These are phyloP conservation scores for Onychostoma macrolepis DNA, from an alignment of 2,113 vertebrate species.

Conservation along the genomic window DNA sequence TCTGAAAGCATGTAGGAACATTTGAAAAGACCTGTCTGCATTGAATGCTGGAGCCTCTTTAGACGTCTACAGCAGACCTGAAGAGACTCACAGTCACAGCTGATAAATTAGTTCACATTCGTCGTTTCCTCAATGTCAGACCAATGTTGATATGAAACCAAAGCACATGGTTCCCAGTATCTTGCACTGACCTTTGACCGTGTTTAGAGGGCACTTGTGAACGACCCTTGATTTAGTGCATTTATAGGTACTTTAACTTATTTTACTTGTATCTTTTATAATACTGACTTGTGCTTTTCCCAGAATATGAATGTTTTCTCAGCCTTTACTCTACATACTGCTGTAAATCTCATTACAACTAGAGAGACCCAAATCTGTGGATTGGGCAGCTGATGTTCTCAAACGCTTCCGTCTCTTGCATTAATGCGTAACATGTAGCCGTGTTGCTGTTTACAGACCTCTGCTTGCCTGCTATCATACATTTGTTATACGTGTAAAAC, in stretches of 20 bases:
- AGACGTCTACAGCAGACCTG: background rate
- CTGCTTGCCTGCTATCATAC: background rate
- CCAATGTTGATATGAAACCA: constrained; percentile 58
- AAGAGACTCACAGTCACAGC: background rate
- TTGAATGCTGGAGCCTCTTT: background rate
- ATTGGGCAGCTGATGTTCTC: background rate
- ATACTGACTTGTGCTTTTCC: constrained; percentile 1
- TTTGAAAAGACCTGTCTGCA: background rate
- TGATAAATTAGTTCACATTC: background rate
- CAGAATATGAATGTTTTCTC: constrained; percentile 14
- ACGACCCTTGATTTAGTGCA: constrained; percentile 10
- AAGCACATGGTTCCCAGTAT: constrained; percentile 43
- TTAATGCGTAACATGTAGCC: background rate
- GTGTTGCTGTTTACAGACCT: background rate
- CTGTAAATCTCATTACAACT: background rate
- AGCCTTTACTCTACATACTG: background rate
- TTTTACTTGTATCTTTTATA: constrained; percentile 28
- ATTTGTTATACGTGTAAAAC: background rate
- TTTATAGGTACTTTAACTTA: constrained; percentile 46
- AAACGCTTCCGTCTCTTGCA: background rate
- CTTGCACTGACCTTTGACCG: background rate
- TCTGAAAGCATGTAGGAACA: no score
- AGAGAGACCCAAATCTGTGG: background rate
- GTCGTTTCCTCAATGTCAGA: constrained; percentile 38
- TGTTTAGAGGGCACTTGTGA: constrained; percentile 17